phyloP scores from a whole-genome alignment of 2,113 vertebrate genomes.

The Trogon melanurus region DNA sequence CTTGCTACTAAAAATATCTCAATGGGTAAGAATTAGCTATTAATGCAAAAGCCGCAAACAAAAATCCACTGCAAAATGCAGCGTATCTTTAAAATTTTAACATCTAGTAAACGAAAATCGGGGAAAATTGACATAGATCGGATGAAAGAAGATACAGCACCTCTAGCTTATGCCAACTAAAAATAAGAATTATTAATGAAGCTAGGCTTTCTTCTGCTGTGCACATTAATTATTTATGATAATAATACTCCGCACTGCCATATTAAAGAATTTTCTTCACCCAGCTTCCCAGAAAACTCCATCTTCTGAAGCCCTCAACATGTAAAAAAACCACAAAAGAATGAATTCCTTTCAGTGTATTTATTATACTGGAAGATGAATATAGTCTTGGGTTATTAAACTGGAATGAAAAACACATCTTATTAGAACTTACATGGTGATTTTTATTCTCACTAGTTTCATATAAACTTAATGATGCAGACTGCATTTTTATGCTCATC shows the following conservation, averaged over 20 bases:
- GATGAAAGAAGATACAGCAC: conserved; percentile 82
- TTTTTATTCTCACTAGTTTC: conserved; percentile 89
- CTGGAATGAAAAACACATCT: conserved; percentile 89
- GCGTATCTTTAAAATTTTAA: conserved; percentile 75
- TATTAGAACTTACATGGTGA: conserved; percentile 89
- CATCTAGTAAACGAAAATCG: conserved; percentile 77
- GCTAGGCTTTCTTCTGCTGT: conserved; percentile 83
- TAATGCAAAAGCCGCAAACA: conserved; percentile 69
- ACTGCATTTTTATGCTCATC: conserved; percentile 87
- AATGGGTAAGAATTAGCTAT: conserved; percentile 63
- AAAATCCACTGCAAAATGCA: conserved; percentile 46
- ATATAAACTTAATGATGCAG: conserved; percentile 90
- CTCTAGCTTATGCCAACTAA: conserved; percentile 83
- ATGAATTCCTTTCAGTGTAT: conserved; percentile 79
- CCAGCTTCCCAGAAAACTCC: conserved; percentile 81
- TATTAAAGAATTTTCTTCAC: conserved; percentile 86
- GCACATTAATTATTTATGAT: conserved; percentile 88
- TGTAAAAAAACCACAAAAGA: conserved; percentile 80
- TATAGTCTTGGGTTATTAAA: conserved; percentile 89
- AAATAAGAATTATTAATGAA: conserved; percentile 90
- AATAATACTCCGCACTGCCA: conserved; percentile 82
- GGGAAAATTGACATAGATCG: conserved; percentile 80
- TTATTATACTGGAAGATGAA: conserved; percentile 86
- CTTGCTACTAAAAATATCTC: conserved; percentile 75
- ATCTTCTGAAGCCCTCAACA: conserved; percentile 79